These are phyloP conservation scores for Charadrius vociferus DNA, from an alignment of 2,113 vertebrate species.

Conservation along the genomic window DNA sequence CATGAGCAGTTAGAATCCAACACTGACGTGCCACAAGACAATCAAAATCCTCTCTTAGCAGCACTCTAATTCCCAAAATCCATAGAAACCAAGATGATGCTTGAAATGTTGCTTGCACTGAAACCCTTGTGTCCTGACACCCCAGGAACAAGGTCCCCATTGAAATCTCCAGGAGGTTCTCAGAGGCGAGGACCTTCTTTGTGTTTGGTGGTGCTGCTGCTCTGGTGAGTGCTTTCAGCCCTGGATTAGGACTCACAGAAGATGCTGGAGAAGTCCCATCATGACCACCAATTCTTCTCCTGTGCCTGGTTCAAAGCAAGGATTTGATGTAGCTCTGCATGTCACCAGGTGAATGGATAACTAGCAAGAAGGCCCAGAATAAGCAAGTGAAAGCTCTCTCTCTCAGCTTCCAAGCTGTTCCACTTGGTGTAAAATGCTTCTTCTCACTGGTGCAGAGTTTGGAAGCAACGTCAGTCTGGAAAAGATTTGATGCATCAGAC, in stretches of 20 bases:
- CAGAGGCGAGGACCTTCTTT: neutral
- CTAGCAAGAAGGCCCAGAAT: neutral
- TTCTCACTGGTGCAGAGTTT: neutral
- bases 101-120: neutral
- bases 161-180: neutral
- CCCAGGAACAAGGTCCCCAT: neutral
- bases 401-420: neutral
- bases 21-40: accelerated
- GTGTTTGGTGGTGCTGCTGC: neutral
- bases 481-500: neutral
- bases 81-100: neutral
- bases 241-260: neutral
- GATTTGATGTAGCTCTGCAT: neutral
- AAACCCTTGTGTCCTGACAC: neutral
- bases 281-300: neutral
- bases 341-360: neutral
- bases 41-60: neutral
- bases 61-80: neutral
- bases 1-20: neutral
- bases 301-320: neutral
- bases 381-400: neutral
- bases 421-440: neutral
- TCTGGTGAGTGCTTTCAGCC: neutral
- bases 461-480: neutral
- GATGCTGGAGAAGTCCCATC: neutral